Evolutionary conservation across 2,113 vertebrate species (phyloP).

Genomic region (Festucalex cinctus): DNA sequence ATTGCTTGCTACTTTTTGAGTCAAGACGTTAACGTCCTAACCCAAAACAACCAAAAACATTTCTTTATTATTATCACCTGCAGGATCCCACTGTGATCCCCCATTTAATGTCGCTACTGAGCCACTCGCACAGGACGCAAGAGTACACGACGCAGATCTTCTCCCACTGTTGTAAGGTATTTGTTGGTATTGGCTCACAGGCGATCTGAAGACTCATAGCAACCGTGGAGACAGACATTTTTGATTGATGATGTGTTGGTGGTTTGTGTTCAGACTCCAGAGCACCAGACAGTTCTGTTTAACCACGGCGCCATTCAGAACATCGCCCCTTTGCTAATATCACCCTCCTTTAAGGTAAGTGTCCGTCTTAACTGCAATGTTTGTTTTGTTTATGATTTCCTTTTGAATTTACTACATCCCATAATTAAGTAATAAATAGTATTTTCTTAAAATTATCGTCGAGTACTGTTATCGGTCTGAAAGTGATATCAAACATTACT

Average conservation of each 20-base stretch:
- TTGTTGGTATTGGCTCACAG: constrained; percentile 40
- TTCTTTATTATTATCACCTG: background rate
- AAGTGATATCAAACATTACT: too few species aligned
- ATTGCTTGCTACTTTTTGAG: background rate
- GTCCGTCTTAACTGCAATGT: background rate
- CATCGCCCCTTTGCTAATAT: constrained; percentile 90
- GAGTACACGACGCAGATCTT: constrained; percentile 99
- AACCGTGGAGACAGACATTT: background rate
- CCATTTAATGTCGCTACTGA: constrained; percentile 93
- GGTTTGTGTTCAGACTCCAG: constrained; percentile 81
- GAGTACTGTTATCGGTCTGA: too few species aligned
- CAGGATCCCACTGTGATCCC: constrained; percentile 95
- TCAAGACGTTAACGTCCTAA: background rate
- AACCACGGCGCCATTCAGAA: constrained; percentile 95
- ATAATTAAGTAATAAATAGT: background rate
- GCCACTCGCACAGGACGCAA: constrained; percentile 89
- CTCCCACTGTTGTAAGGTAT: constrained; percentile 99
- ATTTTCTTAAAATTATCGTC: too few species aligned
- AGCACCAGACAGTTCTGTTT: constrained; percentile 96
- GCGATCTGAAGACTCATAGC: background rate
- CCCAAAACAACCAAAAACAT: background rate
- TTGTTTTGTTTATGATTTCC: background rate
- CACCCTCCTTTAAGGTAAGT: constrained; percentile 90
- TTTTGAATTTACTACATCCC: background rate
- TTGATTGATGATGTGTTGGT: background rate